Base-by-base conservation (phyloP, 1,140 invertebrate species). In the Andricus grossulariae region DNA sequence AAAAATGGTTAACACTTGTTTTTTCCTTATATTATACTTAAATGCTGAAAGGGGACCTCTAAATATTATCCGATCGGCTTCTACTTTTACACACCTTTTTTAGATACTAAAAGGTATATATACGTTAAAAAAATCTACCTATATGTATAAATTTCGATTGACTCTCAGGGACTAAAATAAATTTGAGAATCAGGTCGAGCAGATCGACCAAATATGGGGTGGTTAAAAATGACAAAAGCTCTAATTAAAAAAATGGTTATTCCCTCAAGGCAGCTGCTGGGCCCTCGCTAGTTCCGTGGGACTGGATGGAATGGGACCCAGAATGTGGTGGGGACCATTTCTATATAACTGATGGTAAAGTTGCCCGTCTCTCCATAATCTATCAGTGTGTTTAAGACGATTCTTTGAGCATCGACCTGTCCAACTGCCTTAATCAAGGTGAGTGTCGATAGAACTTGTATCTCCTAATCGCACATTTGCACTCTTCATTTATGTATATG, bases 331-430 rank as follows among this genome's bases (percentile, higher is more conserved):
- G 88, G 89, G 88, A 86, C 78, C 81, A 85, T 88, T 89, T 90
- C 88, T 91, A 90, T 91, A 90, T 90, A 91, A 91, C 85, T 86
- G 82, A 82, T 85, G 80, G 83, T 77, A 84, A 87, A 84, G 85
- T 85, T 83, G 83, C 83, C 84, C 75, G 89, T 88, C 88, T 88
- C 86, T 89, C 82, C 90, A 90, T 88, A 90, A 86, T 81, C 88
- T 88, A 87, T 88, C 85, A 85, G 89, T 90, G 82, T 85, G 80
- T 83, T 82, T 57, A 86, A 84, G 75, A 84, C 86, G 83, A 83
- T 86, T 84, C 80, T 84, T 85, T 86, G 82, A 83, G 71, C 80
- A 79, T 77, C 80, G 74, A 77, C 73, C 80, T 86, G 79, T 50
- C 78, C 82, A 74, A 79, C 77, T 77, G 72, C 80, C 74, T 83